These are phyloP conservation scores for Microplitis mediator DNA, from an alignment of 1,140 invertebrate genomes.

Conservation along the genomic window DNA sequence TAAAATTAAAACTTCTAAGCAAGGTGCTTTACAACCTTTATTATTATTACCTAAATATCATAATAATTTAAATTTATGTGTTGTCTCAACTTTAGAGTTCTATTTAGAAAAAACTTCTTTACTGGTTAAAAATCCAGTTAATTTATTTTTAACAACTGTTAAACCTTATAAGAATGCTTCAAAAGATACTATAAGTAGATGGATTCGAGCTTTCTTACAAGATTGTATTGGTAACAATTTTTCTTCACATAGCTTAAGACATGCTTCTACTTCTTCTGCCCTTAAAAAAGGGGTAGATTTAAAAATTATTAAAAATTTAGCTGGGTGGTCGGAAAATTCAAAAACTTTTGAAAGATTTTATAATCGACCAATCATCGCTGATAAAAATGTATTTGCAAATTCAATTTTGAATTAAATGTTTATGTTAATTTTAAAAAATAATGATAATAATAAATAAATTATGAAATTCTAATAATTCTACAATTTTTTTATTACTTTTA, in stretches of 20 bases:
- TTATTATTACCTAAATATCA: too few relatives aligned
- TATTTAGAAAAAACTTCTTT: not conserved
- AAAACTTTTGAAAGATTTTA: not conserved
- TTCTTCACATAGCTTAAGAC: not conserved
- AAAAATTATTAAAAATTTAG: not conserved
- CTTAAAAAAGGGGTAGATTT: not conserved
- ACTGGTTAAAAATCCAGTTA: not conserved
- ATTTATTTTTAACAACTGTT: not conserved
- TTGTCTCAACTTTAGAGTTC: not conserved
- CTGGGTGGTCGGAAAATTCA: not conserved
- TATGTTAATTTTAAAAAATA: not conserved
- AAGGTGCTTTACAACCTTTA: too few relatives aligned
- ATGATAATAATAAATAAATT: too few relatives aligned
- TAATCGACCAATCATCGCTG: not conserved
- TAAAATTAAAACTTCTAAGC: constrained; percentile 16
- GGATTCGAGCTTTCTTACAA: not conserved
- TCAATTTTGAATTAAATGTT: not conserved
- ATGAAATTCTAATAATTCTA: too few relatives aligned
- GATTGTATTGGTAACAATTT: not conserved
- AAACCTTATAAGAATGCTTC: not conserved
- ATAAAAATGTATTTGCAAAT: not conserved
- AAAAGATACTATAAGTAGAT: not conserved
- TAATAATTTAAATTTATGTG: too few relatives aligned
- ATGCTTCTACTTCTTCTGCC: not conserved
- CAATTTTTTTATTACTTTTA: too few relatives aligned